Evolutionary conservation across 2,888 invertebrate species (phyloP).

Genomic region (Rhorus exstirpatorius): DNA sequence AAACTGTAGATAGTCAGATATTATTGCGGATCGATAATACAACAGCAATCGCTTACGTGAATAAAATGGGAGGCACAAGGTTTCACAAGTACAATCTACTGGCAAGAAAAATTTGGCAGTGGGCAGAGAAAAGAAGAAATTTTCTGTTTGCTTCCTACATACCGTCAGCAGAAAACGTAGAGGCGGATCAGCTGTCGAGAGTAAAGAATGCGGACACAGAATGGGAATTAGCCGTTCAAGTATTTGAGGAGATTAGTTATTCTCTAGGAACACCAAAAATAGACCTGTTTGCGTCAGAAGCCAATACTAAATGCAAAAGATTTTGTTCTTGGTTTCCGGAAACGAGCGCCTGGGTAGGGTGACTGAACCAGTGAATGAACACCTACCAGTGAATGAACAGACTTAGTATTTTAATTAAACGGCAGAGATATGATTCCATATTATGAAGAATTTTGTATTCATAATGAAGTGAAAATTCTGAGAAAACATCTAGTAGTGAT

Average conservation of each 20-base stretch:
- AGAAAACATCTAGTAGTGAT: too few relatives aligned
- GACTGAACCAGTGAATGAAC: too few relatives aligned
- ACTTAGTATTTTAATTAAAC: too few relatives aligned
- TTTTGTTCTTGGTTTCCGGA: constrained; percentile 9
- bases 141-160: constrained; percentile 58
- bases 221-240: constrained; percentile 1
- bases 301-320: neutral
- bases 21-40: constrained; percentile 62
- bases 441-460: too few relatives aligned
- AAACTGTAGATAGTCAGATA: constrained; percentile 31
- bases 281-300: neutral
- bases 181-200: constrained; percentile 35
- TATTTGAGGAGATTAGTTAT: constrained; percentile 5
- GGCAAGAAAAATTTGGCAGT: constrained; percentile 58
- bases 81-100: constrained; percentile 24
- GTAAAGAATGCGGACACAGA: constrained; percentile 6
- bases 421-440: too few relatives aligned
- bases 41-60: constrained; percentile 63
- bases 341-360: neutral
- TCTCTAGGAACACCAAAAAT: neutral
- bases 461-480: too few relatives aligned
- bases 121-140: constrained; percentile 47
- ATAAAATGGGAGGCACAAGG: constrained; percentile 61
- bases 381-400: too few relatives aligned
- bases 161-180: constrained; percentile 38